Evolutionary conservation across 1,140 invertebrate species (phyloP), one percentile per base, ranked within the genome.

Genomic region (Thalassaphorura encarpata): DNA sequence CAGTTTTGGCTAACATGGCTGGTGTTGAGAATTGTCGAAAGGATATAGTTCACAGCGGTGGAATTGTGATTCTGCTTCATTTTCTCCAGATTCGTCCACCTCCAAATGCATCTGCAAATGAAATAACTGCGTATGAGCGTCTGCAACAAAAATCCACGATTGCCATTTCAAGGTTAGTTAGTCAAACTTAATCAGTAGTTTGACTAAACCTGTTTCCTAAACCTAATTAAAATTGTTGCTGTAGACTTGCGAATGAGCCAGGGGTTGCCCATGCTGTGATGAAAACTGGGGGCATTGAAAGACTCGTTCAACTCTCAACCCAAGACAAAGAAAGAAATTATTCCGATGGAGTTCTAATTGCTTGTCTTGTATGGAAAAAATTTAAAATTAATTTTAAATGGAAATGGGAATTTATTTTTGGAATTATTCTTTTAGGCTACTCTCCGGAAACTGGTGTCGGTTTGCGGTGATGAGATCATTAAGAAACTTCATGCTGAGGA

Each of bases 71-170:
- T 18, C 73, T 94, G 2, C 73, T 92, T 43, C 81, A 79, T 65
- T 89, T 91, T 67, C 71, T 90, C 15, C 78, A 87, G 58, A 76
- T 80, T 61, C 68, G 78, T 46, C 81, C 81, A n/a, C 74, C 76
- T 18, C 68, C 76, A 42, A 29, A 18, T 3, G 75, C 67, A 45
- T 68, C 66, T 54, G 67, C 74, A 27, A 72, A 79, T 24, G 73
- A 82, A 64, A 70, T 78, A 2, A 76, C 82, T 27, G 81, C 86
- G 11, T 82, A 83, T 21, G 84, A 87, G 61, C 70, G 79, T 41
- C 72, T 94, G n/a, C 84, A 88, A 61, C 82, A 84, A 63, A 92
- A 92, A 66, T 80, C 87, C 0, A 83, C 87, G 1, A 86, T 89
- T 42, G 88, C 89, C 19, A 74, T 95, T 13, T 87, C 87, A 1